A percentile compares a stretch with the other conserved stretches of the same genome.
Evolutionary conservation across 1,140 invertebrate genomes (phyloP).

Genomic region (Meloidogyne floridensis): DNA sequence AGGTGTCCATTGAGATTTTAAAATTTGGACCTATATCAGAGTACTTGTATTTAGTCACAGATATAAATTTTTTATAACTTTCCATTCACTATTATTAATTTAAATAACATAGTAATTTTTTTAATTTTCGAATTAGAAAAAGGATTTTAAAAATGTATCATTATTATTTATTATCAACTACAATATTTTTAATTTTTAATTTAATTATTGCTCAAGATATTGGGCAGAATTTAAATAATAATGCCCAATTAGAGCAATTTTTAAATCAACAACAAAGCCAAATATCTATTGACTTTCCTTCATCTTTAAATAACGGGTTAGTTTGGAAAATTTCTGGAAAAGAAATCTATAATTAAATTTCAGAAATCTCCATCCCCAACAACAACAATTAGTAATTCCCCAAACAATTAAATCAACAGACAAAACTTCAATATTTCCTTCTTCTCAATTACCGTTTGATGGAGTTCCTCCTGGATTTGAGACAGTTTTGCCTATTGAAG

Average conservation of each 20-base stretch:
- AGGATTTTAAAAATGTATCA: neutral
- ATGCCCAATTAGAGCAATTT: neutral
- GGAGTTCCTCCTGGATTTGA: slow-evolving; percentile 37
- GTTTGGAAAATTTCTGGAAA: neutral
- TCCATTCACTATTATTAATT: too few relatives aligned
- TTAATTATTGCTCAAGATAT: neutral
- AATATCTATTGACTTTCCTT: neutral
- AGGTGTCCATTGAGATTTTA: too few relatives aligned
- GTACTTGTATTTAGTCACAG: too few relatives aligned
- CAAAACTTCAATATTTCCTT: neutral
- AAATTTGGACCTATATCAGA: too few relatives aligned
- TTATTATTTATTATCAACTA: neutral
- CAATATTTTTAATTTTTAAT: neutral
- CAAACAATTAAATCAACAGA: too few relatives aligned
- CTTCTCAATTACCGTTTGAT: neutral
- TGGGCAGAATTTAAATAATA: neutral
- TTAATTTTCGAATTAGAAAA: too few relatives aligned
- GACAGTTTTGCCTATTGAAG: slow-evolving; percentile 30
- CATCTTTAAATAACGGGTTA: neutral
- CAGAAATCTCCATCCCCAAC: too few relatives aligned
- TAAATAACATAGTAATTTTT: too few relatives aligned
- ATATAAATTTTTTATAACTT: too few relatives aligned
- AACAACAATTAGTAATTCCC: too few relatives aligned
- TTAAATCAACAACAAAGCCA: neutral
- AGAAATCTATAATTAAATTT: neutral